A percentile compares a stretch with the other conserved stretches of the same genome.
Evolutionary conservation across 2,888 invertebrate species (phyloP).

Genomic region (Amblyjoppa fuscipennis): DNA sequence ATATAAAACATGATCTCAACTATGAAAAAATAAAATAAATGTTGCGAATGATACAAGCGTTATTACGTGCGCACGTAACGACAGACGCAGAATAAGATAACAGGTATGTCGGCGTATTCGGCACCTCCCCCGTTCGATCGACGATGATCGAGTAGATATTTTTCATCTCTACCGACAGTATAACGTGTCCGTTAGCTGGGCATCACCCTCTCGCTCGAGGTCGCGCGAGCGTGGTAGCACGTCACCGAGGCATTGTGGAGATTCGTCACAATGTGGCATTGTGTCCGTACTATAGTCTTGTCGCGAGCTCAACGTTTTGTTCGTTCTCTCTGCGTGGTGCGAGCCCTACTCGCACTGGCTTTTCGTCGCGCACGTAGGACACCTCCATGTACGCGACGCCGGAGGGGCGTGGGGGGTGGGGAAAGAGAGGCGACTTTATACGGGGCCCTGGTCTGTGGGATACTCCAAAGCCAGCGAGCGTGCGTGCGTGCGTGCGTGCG

Average conservation of each 20-base stretch:
- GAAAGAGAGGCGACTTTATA: background rate
- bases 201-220: constrained; percentile 47
- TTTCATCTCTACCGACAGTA: constrained; percentile 11
- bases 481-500: constrained; percentile 21
- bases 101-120: constrained; percentile 8
- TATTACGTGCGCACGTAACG: background rate
- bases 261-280: constrained; percentile 81
- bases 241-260: constrained; percentile 74
- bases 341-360: constrained; percentile 27
- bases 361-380: constrained; percentile 55
- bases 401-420: background rate
- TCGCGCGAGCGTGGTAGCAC: constrained; percentile 44
- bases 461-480: constrained; percentile 1
- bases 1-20: background rate
- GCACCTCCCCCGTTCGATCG: constrained; percentile 53
- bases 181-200: constrained; percentile 58
- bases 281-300: constrained; percentile 79
- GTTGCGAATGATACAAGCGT: background rate
- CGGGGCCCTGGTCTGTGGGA: background rate
- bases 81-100: background rate
- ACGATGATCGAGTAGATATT: constrained; percentile 62
- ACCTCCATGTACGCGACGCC: constrained; percentile 35
- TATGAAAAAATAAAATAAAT: background rate
- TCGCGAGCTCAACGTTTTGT: constrained; percentile 75
- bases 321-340: constrained; percentile 60